phyloP scores from a whole-genome alignment of 2,888 invertebrate species.

The Holacanthella duospinosa region DNA sequence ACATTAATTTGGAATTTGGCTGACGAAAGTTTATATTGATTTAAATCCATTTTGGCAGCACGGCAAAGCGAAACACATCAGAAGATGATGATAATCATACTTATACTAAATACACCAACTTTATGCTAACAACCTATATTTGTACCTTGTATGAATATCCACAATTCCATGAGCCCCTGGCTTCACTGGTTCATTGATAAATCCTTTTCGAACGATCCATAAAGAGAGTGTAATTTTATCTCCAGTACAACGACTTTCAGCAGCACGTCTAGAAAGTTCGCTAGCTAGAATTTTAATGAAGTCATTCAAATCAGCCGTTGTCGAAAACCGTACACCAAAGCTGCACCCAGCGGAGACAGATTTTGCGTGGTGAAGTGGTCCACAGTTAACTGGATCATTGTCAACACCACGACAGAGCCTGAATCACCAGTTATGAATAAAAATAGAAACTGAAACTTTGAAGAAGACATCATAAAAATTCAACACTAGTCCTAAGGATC shows the following conservation, averaged over 20 bases:
- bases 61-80: too few species aligned
- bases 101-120: too few species aligned
- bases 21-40: too few species aligned
- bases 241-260: slow-evolving; percentile 46
- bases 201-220: slow-evolving; percentile 38
- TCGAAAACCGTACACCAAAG: slow-evolving; percentile 86
- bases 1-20: too few species aligned
- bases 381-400: slow-evolving; percentile 27
- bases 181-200: slow-evolving; percentile 24
- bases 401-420: slow-evolving; percentile 60
- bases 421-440: too few species aligned
- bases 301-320: slow-evolving; percentile 56
- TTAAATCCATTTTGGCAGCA: too few species aligned
- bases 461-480: too few species aligned
- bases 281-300: slow-evolving; percentile 70
- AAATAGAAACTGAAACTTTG: too few species aligned
- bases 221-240: slow-evolving; percentile 44
- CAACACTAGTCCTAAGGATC: too few species aligned
- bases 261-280: slow-evolving; percentile 68
- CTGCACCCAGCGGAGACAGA: slow-evolving; percentile 95
- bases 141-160: slow-evolving; percentile 14
- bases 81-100: too few species aligned
- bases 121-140: too few species aligned
- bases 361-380: slow-evolving; percentile 52
- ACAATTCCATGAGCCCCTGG: slow-evolving; percentile 32